These are phyloP conservation scores for Caenorhabditis angaria DNA, from an alignment of 2,888 invertebrate genomes.

Conservation along the genomic window DNA sequence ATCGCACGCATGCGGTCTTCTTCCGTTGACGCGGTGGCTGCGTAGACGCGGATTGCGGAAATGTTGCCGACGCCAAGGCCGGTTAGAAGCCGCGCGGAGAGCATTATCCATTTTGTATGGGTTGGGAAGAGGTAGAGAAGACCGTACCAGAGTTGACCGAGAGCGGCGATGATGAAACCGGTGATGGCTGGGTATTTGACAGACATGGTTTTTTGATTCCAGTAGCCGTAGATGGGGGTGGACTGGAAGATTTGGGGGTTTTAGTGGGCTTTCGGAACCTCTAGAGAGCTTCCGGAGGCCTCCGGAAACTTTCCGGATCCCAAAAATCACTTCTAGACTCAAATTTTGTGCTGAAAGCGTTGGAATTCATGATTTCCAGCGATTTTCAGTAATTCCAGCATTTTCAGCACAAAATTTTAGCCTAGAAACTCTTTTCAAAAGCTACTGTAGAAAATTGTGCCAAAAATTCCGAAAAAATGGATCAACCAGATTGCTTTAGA, in stretches of 20 bases:
- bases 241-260: too few relatives aligned
- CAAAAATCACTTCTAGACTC: too few relatives aligned
- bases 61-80: conserved; percentile 53
- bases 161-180: conserved; percentile 46
- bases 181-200: conserved; percentile 42
- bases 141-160: conserved; percentile 39
- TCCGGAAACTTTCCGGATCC: too few relatives aligned
- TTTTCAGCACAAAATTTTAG: too few relatives aligned
- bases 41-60: conserved; percentile 48
- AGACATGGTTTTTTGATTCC: conserved; percentile 51
- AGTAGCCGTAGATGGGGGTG: conserved; percentile 47
- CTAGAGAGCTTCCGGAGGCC: too few relatives aligned
- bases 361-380: too few relatives aligned
- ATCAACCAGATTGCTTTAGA: too few relatives aligned
- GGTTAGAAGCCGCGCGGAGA: conserved; percentile 37
- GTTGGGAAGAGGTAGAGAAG: conserved; percentile 15
- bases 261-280: too few relatives aligned
- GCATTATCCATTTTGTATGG: conserved; percentile 45
- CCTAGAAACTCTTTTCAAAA: too few relatives aligned
- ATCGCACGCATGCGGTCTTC: conserved; percentile 52
- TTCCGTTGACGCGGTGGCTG: conserved; percentile 47
- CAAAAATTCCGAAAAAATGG: not conserved
- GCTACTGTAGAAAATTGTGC: too few relatives aligned
- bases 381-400: too few relatives aligned
- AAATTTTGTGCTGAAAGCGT: too few relatives aligned